Percentiles rank a stretch among this genome's conserved stretches.
These are phyloP conservation scores for Arbacia lixula DNA, from an alignment of 53 echinoderm and acorn worm species.

Conservation along the genomic window DNA sequence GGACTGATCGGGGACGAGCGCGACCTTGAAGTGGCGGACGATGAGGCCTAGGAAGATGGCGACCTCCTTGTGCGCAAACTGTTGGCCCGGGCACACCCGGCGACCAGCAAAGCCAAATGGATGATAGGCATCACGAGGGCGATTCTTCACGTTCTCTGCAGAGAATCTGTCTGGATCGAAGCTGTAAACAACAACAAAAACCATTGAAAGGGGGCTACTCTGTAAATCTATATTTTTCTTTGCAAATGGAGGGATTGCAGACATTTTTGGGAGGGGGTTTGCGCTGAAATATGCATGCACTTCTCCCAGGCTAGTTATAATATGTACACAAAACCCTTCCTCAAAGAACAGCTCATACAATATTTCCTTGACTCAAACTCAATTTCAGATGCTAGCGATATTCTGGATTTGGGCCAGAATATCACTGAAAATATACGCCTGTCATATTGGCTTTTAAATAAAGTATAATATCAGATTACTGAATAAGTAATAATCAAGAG, in stretches of 20 bases:
- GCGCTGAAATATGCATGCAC: no score
- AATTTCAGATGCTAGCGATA: no score
- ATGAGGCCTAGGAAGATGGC: slow-evolving; percentile 69
- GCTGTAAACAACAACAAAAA: slow-evolving; percentile 23
- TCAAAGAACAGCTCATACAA: background rate
- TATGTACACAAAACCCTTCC: background rate
- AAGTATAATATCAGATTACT: no score
- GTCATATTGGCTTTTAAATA: no score
- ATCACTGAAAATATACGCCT: no score
- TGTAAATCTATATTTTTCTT: background rate
- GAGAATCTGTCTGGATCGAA: slow-evolving; percentile 90
- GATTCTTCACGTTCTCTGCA: slow-evolving; percentile 59
- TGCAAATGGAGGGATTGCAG: background rate
- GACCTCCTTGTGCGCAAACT: slow-evolving; percentile 71
- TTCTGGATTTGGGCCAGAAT: no score
- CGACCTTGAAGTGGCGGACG: slow-evolving; percentile 66
- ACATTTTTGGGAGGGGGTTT: no score
- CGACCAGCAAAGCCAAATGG: slow-evolving; percentile 87
- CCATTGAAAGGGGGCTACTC: background rate
- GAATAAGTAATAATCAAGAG: no score
- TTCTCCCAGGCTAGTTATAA: no score
- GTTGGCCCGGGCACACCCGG: slow-evolving; percentile 78
- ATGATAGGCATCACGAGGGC: slow-evolving; percentile 65
- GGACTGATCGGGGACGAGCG: slow-evolving; percentile 74
- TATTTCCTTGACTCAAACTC: no score